Evolutionary conservation across 2,797 vertebrate species (phyloP), one percentile per base, ranked within the genome.

Genomic region (Knipowitschia caucasica): DNA sequence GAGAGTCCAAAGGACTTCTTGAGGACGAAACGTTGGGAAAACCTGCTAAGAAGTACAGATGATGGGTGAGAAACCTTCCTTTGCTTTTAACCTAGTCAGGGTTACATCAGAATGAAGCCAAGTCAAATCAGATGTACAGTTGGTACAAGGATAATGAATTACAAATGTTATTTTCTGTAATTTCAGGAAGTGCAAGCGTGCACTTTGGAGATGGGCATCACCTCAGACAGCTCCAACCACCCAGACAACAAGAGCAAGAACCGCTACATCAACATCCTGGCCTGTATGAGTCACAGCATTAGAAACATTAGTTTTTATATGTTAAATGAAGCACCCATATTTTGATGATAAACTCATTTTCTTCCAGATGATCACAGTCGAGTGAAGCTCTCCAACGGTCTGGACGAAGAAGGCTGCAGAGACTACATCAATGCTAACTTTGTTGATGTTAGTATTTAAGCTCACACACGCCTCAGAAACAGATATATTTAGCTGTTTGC

Each of bases 351-450:
- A 17, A 59, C 56, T 7, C 36, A 11, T 64, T 59, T 78, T 73
- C 40, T 68, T 17, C 4, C 47, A 99, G 95, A 98, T 70, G 96
- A 99, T 83, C 96, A 98, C 80, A 98, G 94, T 70, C 89, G 95
- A 68, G 96, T 98, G 75, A 97, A 94, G 77, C 93, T 98, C 60
- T 84, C 89, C 73, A 92, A 86, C 55, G 91, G 93, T 78, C 65
- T 89, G 72, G 94, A 95, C 70, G 90, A 91, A 81, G 93, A 98
- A 21, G 93, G 92, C 70, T 83, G 89, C 43, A 94, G 92, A 14
- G 95, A 98, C 85, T 99, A 98, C 71, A 98, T 99, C 75, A 98
- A 99, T 61, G 96, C 96, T 17, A 99, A 98, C 87, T 98, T 92
- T 14, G 93, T 99, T 0, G 96, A 99, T 54, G 96, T 98, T 83